Evolutionary conservation across 2,888 invertebrate genomes (phyloP), one percentile per base, ranked within the genome.

Genomic region (Mactromeris polynyma): DNA sequence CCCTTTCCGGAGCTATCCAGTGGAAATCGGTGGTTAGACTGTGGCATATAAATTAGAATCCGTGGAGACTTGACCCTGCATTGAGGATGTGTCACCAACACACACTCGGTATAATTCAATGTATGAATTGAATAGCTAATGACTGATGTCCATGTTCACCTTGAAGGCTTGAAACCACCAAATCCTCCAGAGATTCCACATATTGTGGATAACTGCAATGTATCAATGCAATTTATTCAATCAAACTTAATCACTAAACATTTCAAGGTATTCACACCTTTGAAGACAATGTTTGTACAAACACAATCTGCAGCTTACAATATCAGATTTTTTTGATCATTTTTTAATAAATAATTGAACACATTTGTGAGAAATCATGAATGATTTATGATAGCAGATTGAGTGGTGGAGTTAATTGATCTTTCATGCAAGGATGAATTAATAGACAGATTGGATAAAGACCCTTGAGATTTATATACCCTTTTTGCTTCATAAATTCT

Each of bases 341-440:
- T 77, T 58, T 36, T 36, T 33, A 73, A 73, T 73, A 54, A 78
- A 84, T 84, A 84, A 86, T 86, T 73, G 40, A 81, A 40, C 77
- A 81, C 26, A 36, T 73, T 46, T 69, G 38, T 73, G 81, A 69
- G 73, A 81, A 81, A 73, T 36, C 51, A 86, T 73, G 73, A 81
- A 81, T 80, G 81, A 81, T 81, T 64, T 73, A 81, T 38, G 19
- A 73, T 36, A 46, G 26, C 21, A 58, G 42, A 31, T 11, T 36
- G 84, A 77, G 46, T 36, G 78, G 14, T 51, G 31, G 26, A 17
- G 26, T 42, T 83, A 83, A 83, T 83, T 83, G 83, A 83, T 83
- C 83, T 46, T 42, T 73, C 46, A 83, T 46, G 31, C 38, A 33
- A 9, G 73, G 26, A 33, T 69, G 42, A 64, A 21, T 73, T 73